Base-by-base conservation (phyloP, 2,888 invertebrate species). In the Apeira syringaria region DNA sequence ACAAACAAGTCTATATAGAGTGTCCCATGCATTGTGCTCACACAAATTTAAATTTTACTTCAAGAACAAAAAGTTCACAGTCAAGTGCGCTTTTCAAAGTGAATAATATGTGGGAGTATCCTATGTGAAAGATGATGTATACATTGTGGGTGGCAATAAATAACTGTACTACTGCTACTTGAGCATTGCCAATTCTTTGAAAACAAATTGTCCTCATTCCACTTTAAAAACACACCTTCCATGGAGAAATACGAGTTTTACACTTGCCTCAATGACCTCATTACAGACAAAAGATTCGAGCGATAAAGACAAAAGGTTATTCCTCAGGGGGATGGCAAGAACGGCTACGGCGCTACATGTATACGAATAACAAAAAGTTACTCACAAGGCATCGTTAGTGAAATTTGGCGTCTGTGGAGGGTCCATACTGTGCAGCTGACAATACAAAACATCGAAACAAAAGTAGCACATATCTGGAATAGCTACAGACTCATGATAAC, bases 371-470 rank as follows among this genome's bases (percentile, higher is more conserved):
- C 26, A 45, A 46, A 57, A 28, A 17, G 7, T 47, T 76, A 94
- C 97, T 96, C 92, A 98, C 98, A 95, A 98, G 79, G 97, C 94
- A 76, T 98, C 98, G 82, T 98, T 98, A 74, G 96, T 96, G 87
- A 99, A 99, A 84, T 94, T 92, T 70, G 98, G 98, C 64, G 94
- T 92, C 82, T 95, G 95, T 60, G 99, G 99, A 62, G 97, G 95
- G 64, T 98, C 97, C 80, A 96, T 92, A 80, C 95, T 96, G 89
- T 98, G 95, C 71, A 99, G 92, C 90, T 98, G 97, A 86, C 95
- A 94, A 88, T 98, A 96, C 59, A 99, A 94, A 66, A 99, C 98
- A 91, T 99, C 99, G 92, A 99, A 99, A 93, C 99, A 99, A 91
- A 96, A 99, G 92, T 96, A 97, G 81, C 98, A 98, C 99, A 99